Evolutionary conservation across 2,888 invertebrate species (phyloP), one percentile per base, ranked within the genome.

Genomic region (Eretmocerus hayati): DNA sequence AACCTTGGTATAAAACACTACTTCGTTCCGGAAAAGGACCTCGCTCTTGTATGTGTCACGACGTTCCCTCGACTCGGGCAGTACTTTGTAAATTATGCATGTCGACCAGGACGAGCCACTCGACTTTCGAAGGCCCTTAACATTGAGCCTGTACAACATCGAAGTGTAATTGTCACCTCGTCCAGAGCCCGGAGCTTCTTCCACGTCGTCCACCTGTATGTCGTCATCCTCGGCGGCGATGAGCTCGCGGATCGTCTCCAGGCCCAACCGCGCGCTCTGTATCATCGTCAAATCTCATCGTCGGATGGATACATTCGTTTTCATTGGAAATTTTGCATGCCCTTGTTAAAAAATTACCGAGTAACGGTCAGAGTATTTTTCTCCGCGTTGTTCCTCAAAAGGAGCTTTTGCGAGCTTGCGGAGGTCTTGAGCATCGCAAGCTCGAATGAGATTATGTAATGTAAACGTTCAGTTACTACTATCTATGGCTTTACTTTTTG

Each of bases 111-210:
- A 76, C 41, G 74, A 70, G 0, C 67, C 61, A 43, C 67, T 66
- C 1, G 58, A 52, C 26, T 65, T 62, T 48, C 72, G 72, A 15
- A 66, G 67, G 4, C 85, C 85, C 57, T 76, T 79, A 3, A 83
- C 68, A 1, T 76, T 73, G 47, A 84, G 75, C 13, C 85, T 76
- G 67, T 84, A 85, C 6, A 85, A 73, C 75, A 83, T 81, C 8
- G 85, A 84, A 0, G 84, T 85, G 62, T 85, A 85, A 66, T 85
- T 85, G 61, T 85, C 85, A 0, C 85, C 85, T 43, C 84, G 75
- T 48, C 81, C 83, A 0, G 85, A 81, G n/a, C 84, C 85, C 4
- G 78, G 81, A 15, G 81, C 79, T 52, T 82, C 80, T 78, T 85
- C 62, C 20, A 69, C 45, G 42, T 55, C 60, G 4, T 45, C 52